Percentiles rank a stretch among this genome's conserved stretches.
Conservation (phyloP, 2,888 invertebrate genomes). For the Corbicula japonica region DNA sequence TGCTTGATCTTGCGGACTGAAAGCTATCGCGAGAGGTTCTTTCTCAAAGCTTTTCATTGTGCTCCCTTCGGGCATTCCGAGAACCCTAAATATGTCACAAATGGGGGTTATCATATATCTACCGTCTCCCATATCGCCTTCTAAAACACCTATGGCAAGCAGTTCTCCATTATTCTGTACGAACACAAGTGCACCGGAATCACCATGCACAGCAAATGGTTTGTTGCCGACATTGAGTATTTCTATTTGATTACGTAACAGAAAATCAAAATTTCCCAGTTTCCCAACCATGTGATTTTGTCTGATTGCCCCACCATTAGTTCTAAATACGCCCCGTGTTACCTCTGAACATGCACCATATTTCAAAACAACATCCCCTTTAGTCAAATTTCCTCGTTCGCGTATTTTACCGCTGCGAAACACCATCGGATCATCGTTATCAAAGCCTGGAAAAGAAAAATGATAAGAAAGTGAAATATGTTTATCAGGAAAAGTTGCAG, state of each 20-base stretch:
- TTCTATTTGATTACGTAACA: neutral
- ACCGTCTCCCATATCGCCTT: constrained; percentile 7
- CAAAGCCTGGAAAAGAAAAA: no score
- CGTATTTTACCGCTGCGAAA: neutral
- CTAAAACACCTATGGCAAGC: neutral
- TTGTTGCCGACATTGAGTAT: neutral
- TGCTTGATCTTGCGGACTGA: no score
- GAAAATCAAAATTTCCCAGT: neutral
- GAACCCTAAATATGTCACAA: neutral
- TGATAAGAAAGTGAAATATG: no score
- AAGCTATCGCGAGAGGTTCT: no score
- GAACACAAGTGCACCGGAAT: constrained; percentile 11
- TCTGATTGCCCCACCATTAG: neutral
- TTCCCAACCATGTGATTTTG: neutral
- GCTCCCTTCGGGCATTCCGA: no score
- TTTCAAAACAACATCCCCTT: neutral
- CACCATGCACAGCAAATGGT: neutral
- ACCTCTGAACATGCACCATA: neutral
- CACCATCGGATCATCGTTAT: neutral
- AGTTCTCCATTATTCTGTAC: neutral
- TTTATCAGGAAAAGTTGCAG: no score
- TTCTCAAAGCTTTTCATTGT: no score
- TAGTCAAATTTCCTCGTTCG: neutral
- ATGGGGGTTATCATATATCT: neutral
- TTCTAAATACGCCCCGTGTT: neutral